Evolutionary conservation across 2,888 invertebrate genomes (phyloP), one percentile per base, ranked within the genome.

Genomic region (Micoletzkya japonica): DNA sequence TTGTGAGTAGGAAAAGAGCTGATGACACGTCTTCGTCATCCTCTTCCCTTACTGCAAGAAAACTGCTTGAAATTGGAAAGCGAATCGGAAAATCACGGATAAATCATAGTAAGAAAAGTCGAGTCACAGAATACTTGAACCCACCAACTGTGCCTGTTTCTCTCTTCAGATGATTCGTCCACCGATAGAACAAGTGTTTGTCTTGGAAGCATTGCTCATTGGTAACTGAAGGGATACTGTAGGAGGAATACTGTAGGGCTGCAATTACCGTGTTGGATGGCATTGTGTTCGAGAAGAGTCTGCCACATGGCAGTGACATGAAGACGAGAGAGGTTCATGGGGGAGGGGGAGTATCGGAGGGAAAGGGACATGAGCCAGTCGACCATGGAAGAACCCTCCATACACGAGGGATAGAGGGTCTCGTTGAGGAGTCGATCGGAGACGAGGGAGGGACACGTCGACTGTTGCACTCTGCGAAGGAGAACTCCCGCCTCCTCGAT

Each of bases 151-250:
- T 10, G 4, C 24, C 4, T 10, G 50, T 50, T n/a, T n/a, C 4
- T 20, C 17, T 17, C 39, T 17, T 39, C 39, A 17, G 39, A 7
- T 17, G 39, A 28, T 59, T 44, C 85, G 90, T 90, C 89, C 92
- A 92, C 72, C 92, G 91, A 87, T 92, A 92, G 81, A 92, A 90
- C 85, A 92, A 90, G 86, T 91, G 91, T 88, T 92, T 91, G 88
- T 92, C 92, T 86, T 91, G 90, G 88, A 92, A 92, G 63, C 91
- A 90, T 84, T 92, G 91, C 83, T 92, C 92, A 78, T 90, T 90
- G 79, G 90, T 90, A 71, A 92, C 92, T 92, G 86, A 70, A 86
- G 85, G 4, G 14, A 49, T 1, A 44, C 50, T 7, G 24, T 52
- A 24, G n/a, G 54, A 14, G 3, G 28, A 28, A 54, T 24, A 26